Conservation (phyloP, 2,113 vertebrate genomes). For the Myrmecobius fasciatus region DNA sequence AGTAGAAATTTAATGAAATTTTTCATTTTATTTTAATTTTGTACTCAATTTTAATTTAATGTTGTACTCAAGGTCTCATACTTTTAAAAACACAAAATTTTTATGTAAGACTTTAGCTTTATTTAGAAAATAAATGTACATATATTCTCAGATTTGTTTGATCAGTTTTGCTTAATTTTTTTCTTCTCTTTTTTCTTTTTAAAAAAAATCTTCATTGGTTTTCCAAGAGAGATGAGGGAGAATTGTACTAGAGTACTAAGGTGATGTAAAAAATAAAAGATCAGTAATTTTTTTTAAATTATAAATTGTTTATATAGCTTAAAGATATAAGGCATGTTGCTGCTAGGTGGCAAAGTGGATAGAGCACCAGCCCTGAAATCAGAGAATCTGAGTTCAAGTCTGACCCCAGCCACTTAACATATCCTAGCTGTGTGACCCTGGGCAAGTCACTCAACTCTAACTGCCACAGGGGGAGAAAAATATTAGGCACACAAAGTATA, state of each 20-base stretch:
- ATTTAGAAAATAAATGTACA: neutral
- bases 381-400: too few relatives aligned
- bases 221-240: neutral
- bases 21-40: too few relatives aligned
- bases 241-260: neutral
- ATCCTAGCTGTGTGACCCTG: too few relatives aligned
- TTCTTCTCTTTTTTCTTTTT: neutral
- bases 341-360: too few relatives aligned
- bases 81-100: neutral
- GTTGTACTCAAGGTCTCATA: neutral
- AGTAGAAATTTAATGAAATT: neutral
- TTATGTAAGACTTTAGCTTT: neutral
- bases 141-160: neutral
- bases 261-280: neutral
- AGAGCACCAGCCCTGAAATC: too few relatives aligned
- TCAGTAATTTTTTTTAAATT: neutral
- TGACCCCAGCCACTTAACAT: too few relatives aligned
- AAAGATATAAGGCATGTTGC: neutral
- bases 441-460: too few relatives aligned
- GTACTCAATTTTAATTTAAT: too few relatives aligned
- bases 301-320: neutral
- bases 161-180: neutral
- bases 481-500: neutral
- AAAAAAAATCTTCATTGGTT: neutral
- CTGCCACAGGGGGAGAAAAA: neutral